phyloP scores from a whole-genome alignment of 1,140 invertebrate species.

The Zaprionus africanus region DNA sequence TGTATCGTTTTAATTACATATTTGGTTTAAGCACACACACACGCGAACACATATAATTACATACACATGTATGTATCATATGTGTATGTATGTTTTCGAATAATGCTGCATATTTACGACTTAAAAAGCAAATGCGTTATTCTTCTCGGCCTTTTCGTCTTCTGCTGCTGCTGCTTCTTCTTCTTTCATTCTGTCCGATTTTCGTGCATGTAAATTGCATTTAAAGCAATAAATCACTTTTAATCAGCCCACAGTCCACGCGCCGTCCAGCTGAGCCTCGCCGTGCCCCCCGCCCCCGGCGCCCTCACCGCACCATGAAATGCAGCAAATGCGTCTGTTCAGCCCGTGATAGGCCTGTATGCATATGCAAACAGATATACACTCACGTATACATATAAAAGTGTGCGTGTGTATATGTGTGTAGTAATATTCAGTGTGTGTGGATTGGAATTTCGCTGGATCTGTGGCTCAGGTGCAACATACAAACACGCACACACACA shows the following conservation, averaged over 20 bases:
- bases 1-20: conserved; percentile 12
- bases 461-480: conserved; percentile 34
- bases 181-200: conserved; percentile 57
- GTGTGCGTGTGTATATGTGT: conserved; percentile 5
- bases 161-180: conserved; percentile 6
- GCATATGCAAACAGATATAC: background rate
- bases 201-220: conserved; percentile 80
- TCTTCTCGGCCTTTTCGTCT: conserved; percentile 19
- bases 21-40: background rate
- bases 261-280: conserved; percentile 60
- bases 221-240: conserved; percentile 82
- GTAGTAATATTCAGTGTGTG: conserved; percentile 20
- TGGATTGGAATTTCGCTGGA: conserved; percentile 18
- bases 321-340: conserved; percentile 47
- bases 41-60: background rate
- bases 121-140: conserved; percentile 47
- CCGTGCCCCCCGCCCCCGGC: conserved; percentile 9
- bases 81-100: conserved; percentile 13
- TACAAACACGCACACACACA: background rate
- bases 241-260: conserved; percentile 69
- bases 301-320: background rate
- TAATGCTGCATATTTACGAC: conserved; percentile 51
- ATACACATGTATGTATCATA: background rate
- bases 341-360: conserved; percentile 45
- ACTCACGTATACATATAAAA: background rate